A percentile compares a stretch with the other conserved stretches of the same genome.
Evolutionary conservation across 2,888 invertebrate species (phyloP).

Genomic region (Drosophila parthenogenetica): DNA sequence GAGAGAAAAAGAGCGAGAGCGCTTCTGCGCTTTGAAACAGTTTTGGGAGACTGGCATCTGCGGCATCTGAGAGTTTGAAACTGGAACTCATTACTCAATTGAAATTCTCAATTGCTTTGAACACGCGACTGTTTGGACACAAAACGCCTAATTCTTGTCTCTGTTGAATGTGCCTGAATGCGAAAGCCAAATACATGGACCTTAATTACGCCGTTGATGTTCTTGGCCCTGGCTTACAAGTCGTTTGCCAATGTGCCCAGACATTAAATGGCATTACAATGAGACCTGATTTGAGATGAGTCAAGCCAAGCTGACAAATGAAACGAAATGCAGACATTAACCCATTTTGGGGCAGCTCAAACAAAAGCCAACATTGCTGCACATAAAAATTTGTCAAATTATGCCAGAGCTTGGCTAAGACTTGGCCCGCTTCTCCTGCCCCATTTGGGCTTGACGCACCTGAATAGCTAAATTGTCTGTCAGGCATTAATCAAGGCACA

Average conservation of each 20-base stretch:
- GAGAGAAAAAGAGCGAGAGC: slow-evolving; percentile 21
- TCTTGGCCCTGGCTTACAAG: slow-evolving; percentile 2
- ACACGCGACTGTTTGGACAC: slow-evolving; percentile 58
- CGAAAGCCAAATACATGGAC: slow-evolving; percentile 42
- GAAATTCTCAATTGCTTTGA: slow-evolving; percentile 55
- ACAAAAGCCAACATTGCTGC: slow-evolving; percentile 38
- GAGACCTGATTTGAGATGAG: slow-evolving; percentile 27
- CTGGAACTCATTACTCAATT: slow-evolving; percentile 61
- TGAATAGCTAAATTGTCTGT: slow-evolving; percentile 60
- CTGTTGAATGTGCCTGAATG: slow-evolving; percentile 53
- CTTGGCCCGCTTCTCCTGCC: neutral
- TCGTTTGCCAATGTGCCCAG: slow-evolving; percentile 7
- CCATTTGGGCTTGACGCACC: slow-evolving; percentile 4
- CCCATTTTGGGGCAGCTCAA: slow-evolving; percentile 53
- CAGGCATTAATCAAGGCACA: slow-evolving; percentile 63
- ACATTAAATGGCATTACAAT: slow-evolving; percentile 20
- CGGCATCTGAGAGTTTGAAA: slow-evolving; percentile 1
- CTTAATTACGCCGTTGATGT: slow-evolving; percentile 60
- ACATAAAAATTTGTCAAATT: slow-evolving; percentile 69
- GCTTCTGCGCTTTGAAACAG: slow-evolving; percentile 55
- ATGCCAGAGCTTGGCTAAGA: slow-evolving; percentile 34
- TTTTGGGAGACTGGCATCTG: slow-evolving; percentile 5
- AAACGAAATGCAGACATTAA: slow-evolving; percentile 54
- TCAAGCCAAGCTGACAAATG: slow-evolving; percentile 36
- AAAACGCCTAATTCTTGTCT: slow-evolving; percentile 78